Percentiles rank a stretch among this genome's conserved stretches.
These are phyloP conservation scores for Bombus waltoni DNA, from an alignment of 1,140 invertebrate genomes.

Conservation along the genomic window DNA sequence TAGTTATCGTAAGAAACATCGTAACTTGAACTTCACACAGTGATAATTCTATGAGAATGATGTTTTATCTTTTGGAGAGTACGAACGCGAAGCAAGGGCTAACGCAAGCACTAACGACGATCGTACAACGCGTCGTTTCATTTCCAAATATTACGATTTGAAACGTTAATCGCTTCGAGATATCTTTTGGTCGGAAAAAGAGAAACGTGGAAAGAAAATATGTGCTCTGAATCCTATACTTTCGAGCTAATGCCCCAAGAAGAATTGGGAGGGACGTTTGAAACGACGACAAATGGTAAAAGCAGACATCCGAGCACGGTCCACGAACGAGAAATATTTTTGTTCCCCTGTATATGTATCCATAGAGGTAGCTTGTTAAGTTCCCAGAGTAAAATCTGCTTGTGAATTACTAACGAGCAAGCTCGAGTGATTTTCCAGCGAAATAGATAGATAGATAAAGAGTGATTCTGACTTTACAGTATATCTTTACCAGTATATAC, in stretches of 20 bases:
- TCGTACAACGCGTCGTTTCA: too few species aligned
- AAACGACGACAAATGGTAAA: constrained; percentile 48
- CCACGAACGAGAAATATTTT: constrained; percentile 13
- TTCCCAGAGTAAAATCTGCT: not conserved
- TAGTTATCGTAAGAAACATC: not conserved
- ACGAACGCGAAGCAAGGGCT: too few species aligned
- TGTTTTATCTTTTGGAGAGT: too few species aligned
- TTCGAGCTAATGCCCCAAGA: constrained; percentile 29
- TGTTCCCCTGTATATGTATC: constrained; percentile 30
- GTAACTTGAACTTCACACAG: too few species aligned
- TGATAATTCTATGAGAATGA: too few species aligned
- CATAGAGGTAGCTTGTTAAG: constrained; percentile 32
- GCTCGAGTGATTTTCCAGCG: not conserved
- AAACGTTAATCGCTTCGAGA: not conserved
- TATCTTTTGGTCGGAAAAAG: not conserved
- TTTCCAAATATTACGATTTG: too few species aligned
- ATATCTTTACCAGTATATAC: not conserved
- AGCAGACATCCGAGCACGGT: not conserved
- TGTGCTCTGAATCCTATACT: not conserved
- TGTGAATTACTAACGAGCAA: not conserved
- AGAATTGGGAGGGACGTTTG: constrained; percentile 53
- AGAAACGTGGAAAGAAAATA: not conserved
- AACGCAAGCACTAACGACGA: too few species aligned
- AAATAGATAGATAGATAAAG: not conserved
- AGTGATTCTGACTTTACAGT: too few species aligned